Percentiles rank a stretch among this genome's conserved stretches.
Evolutionary conservation across 2,113 vertebrate genomes (phyloP).

Genomic region (Zosterops japonicus): DNA sequence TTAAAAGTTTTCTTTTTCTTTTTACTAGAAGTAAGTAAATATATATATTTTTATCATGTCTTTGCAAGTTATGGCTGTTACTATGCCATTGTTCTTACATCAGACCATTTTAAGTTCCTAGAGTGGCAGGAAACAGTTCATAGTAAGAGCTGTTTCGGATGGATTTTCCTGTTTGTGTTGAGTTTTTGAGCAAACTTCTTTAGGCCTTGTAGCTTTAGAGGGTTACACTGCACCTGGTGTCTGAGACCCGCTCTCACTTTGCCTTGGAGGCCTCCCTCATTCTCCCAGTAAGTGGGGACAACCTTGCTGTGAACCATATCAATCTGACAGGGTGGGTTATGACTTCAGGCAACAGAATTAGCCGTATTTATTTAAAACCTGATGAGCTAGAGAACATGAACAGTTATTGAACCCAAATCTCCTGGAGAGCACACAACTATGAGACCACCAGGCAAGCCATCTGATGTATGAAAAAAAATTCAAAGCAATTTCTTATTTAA

Average conservation of each 20-base stretch:
- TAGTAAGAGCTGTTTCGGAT: neutral
- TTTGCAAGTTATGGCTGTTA: neutral
- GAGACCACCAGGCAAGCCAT: conserved; percentile 35
- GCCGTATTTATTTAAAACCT: conserved; percentile 40
- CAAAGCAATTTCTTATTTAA: conserved; percentile 12
- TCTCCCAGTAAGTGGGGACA: neutral
- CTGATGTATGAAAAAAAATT: neutral
- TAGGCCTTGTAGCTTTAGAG: neutral
- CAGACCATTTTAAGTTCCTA: neutral
- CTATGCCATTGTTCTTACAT: neutral
- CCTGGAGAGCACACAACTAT: neutral
- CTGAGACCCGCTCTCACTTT: neutral
- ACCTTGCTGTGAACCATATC: neutral
- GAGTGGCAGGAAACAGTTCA: neutral
- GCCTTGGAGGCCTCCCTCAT: neutral
- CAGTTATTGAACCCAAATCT: neutral
- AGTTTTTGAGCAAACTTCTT: neutral
- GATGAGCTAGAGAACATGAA: neutral
- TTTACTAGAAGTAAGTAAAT: neutral
- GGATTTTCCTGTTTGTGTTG: neutral
- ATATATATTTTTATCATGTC: neutral
- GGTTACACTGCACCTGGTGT: neutral
- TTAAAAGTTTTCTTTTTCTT: neutral
- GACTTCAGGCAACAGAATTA: conserved; percentile 40
- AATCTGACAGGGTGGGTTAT: neutral